Base-by-base conservation (phyloP, 2,113 vertebrate species). In the Alces alces region DNA sequence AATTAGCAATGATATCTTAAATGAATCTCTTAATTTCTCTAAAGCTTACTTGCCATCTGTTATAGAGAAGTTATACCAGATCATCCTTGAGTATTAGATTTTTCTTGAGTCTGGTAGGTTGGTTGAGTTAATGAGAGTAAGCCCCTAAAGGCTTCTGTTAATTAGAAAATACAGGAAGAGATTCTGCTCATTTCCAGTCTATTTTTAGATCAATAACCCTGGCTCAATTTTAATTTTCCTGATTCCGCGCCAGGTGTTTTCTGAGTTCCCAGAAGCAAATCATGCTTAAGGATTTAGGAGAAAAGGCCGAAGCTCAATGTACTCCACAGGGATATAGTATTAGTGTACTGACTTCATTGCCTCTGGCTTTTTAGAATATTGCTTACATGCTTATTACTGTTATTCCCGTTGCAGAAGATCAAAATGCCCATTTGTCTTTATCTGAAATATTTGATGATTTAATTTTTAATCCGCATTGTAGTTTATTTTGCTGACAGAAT, bases 121-220 rank as follows among this genome's bases (percentile, higher is more conserved):
- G 85, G 17, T 55, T 43, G 80, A 94, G 23, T 89, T 86, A 93
- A 88, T 83, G 58, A 82, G 39, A 96, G 7, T 79, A 93, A 39
- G 9, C 10, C 70, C 50, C 84, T 91, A 45, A 52, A 94, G 83
- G n/a, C 78, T 91, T 95, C 30, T n/a, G 73, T 93, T 90, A 96
- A 88, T 94, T 97, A 95, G 86, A 50, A 96, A 93, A 85, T 76
- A 58, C 1, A 88, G 85, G 86, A 94, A 95, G 66, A 91, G 50
- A 89, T 39, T 91, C 47, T 57, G n/a, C n/a, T 90, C 30, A 92
- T 58, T 89, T 94, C 17, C 50, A 45, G 2, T 80, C 33, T 92
- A 8, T 93, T 73, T 84, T 93, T 64, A 90, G 45, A 47, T 93
- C 52, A 50, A 76, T 96, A 87, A 83, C 28, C 4, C 17, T 73